Percentiles rank a stretch among this genome's conserved stretches.
These are phyloP conservation scores for Seira sanloemensis DNA, from an alignment of 2,888 invertebrate species.

Conservation along the genomic window DNA sequence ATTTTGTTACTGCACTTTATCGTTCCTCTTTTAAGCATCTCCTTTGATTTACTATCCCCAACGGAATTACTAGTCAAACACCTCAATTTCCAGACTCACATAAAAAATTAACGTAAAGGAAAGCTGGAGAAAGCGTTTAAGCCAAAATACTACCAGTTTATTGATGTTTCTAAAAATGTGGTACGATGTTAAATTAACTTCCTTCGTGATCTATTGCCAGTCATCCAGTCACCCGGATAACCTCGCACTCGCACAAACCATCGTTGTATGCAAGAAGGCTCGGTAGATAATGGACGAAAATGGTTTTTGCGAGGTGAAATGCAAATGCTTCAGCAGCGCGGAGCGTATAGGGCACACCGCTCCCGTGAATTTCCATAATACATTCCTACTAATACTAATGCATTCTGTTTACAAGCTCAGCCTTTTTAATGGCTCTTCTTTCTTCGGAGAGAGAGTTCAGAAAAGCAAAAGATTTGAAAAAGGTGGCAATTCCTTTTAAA, in stretches of 20 bases:
- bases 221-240: not conserved
- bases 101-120: not conserved
- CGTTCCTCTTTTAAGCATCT: not conserved
- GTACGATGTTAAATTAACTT: slow-evolving; percentile 23
- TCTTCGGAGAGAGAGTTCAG: not conserved
- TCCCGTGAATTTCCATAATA: too few species aligned
- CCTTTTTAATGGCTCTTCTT: too few species aligned
- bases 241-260: not conserved
- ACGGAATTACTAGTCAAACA: not conserved
- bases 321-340: not conserved
- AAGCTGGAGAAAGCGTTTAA: not conserved
- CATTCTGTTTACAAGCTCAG: not conserved
- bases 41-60: slow-evolving; percentile 20
- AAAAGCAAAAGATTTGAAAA: not conserved
- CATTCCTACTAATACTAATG: not conserved
- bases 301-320: not conserved
- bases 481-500: too few species aligned
- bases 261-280: not conserved
- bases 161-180: slow-evolving; percentile 23
- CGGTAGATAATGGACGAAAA: not conserved
- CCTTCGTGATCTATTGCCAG: not conserved
- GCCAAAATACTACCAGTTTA: slow-evolving; percentile 25
- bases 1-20: not conserved
- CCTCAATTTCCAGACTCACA: not conserved
- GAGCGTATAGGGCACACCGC: too few species aligned